phyloP scores from a whole-genome alignment of 2,888 invertebrate genomes.

The Leucoptera coffeella region DNA sequence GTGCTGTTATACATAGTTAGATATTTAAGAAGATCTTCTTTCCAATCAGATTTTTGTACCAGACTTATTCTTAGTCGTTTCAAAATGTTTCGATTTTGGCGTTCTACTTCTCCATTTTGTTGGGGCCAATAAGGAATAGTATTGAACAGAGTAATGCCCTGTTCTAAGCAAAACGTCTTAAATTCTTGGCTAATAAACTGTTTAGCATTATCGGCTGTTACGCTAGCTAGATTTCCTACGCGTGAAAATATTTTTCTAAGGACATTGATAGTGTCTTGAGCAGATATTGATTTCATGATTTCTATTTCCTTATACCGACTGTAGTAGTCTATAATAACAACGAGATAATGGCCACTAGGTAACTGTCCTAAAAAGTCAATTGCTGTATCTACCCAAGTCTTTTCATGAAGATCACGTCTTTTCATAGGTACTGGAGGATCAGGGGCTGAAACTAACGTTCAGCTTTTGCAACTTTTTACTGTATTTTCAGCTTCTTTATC shows the following conservation, averaged over 20 bases:
- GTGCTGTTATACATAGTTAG: neutral
- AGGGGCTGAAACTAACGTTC: conserved; percentile 8
- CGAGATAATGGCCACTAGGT: conserved; percentile 3
- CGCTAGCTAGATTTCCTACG: conserved; percentile 4
- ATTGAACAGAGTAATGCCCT: conserved; percentile 8
- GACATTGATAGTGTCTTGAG: conserved; percentile 1
- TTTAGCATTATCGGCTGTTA: conserved; percentile 8
- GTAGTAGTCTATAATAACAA: conserved; percentile 3
- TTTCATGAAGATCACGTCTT: conserved; percentile 1
- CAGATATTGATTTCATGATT: conserved; percentile 2
- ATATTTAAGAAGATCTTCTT: neutral
- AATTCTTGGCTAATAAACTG: conserved; percentile 7
- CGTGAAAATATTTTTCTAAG: conserved; percentile 3
- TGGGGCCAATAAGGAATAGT: conserved; percentile 8
- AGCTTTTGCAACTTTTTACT: conserved; percentile 8
- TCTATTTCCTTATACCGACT: conserved; percentile 2
- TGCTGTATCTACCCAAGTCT: conserved; percentile 2
- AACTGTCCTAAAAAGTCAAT: conserved; percentile 5
- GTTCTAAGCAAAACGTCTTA: conserved; percentile 5
- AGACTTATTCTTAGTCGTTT: conserved; percentile 7
- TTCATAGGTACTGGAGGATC: conserved; percentile 4
- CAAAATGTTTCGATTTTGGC: conserved; percentile 7
- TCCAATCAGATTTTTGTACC: conserved; percentile 1
- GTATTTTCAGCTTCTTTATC: conserved; percentile 8
- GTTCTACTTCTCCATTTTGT: conserved; percentile 7